These are phyloP conservation scores for Achroia grisella DNA, from an alignment of 1,140 invertebrate species.

Conservation along the genomic window DNA sequence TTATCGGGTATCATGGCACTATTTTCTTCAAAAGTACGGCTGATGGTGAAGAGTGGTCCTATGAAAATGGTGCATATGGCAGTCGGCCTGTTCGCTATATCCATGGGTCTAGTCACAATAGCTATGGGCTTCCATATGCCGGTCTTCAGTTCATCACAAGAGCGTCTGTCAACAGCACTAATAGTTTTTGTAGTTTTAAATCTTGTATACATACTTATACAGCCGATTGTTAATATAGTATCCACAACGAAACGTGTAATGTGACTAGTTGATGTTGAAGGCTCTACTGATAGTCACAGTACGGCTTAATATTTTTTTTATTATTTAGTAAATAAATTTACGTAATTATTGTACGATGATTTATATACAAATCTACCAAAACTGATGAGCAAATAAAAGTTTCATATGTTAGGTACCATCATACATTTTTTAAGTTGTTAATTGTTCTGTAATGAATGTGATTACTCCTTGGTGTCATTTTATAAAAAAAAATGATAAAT, in stretches of 20 bases:
- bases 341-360: too few species aligned
- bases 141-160: constrained; percentile 33
- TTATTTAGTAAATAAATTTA: background rate
- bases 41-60: constrained; percentile 49
- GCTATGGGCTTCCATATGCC: constrained; percentile 54
- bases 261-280: constrained; percentile 42
- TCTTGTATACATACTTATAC: constrained; percentile 48
- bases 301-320: constrained; percentile 23
- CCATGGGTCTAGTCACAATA: constrained; percentile 57
- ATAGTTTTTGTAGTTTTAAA: constrained; percentile 48
- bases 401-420: too few species aligned
- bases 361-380: too few species aligned
- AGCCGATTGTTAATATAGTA: constrained; percentile 50
- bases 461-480: background rate
- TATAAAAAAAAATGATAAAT: constrained; percentile 6
- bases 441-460: background rate
- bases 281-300: constrained; percentile 44
- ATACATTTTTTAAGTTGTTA: too few species aligned
- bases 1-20: constrained; percentile 50
- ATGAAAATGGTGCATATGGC: constrained; percentile 54
- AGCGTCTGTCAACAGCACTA: constrained; percentile 37
- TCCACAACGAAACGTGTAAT: constrained; percentile 36
- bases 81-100: constrained; percentile 47
- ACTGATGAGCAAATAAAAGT: too few species aligned
- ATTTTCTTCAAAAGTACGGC: constrained; percentile 58